A percentile compares a stretch with the other conserved stretches of the same genome.
These are phyloP conservation scores for Neosilurus mollespiculum DNA, from an alignment of 2,797 vertebrate species.

Conservation along the genomic window DNA sequence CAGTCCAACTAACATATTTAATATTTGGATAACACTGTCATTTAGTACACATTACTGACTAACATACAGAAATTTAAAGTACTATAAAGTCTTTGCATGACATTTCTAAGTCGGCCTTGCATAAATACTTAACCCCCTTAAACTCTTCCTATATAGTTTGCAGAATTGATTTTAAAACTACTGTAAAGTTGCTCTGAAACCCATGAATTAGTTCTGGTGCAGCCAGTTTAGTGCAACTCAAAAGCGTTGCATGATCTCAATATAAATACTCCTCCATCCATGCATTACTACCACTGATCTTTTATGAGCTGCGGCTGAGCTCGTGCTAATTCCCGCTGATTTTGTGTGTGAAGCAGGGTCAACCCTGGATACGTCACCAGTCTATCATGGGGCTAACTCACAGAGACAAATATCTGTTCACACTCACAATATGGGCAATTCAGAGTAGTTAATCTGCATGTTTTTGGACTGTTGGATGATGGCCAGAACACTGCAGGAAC, in stretches of 20 bases:
- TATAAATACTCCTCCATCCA: neutral
- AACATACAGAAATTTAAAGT: constrained; percentile 26
- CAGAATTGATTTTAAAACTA: neutral
- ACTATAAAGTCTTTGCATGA: constrained; percentile 17
- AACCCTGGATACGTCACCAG: too few species aligned
- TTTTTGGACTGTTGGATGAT: too few species aligned
- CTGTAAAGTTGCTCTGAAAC: neutral
- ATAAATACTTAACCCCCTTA: constrained; percentile 4
- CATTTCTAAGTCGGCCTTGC: neutral
- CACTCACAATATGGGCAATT: too few species aligned
- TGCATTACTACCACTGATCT: too few species aligned
- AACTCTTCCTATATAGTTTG: neutral
- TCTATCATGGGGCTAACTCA: too few species aligned
- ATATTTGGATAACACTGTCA: constrained; percentile 27
- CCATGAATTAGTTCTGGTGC: neutral
- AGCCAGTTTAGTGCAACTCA: neutral
- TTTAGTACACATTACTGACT: neutral
- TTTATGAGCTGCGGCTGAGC: too few species aligned
- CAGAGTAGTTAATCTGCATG: too few species aligned
- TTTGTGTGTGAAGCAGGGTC: too few species aligned
- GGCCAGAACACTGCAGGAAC: too few species aligned
- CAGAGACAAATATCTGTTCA: too few species aligned
- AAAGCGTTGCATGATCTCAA: neutral
- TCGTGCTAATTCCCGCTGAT: too few species aligned
- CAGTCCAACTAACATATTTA: constrained; percentile 20